phyloP scores from a whole-genome alignment of 2,797 vertebrate species.

The Chelon auratus region DNA sequence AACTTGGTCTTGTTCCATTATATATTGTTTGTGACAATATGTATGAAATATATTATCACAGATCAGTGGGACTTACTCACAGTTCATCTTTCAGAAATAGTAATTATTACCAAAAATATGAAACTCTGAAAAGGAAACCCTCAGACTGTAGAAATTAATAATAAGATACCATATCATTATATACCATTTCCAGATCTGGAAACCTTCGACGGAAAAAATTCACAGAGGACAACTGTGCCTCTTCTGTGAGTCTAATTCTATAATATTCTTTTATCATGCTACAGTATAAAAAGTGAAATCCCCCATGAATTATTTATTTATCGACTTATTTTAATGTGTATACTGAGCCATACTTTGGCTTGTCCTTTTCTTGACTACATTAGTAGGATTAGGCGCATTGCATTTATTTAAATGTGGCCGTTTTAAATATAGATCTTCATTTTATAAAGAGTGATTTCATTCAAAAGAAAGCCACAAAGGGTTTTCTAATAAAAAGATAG shows the following conservation, averaged over 20 bases:
- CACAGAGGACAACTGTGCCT: background rate
- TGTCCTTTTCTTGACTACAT: constrained; percentile 4
- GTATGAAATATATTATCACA: background rate
- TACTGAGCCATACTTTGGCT: background rate
- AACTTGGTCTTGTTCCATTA: background rate
- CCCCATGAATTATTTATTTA: background rate
- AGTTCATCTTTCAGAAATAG: background rate
- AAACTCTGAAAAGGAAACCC: background rate
- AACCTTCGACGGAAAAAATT: background rate
- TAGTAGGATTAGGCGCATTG: background rate
- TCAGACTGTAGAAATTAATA: background rate
- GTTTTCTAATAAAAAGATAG: background rate
- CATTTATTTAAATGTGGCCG: background rate
- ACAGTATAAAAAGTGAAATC: background rate
- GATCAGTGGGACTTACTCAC: background rate
- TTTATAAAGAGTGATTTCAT: background rate
- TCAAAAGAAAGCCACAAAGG: background rate
- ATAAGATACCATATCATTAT: background rate
- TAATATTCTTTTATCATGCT: constrained; percentile 9
- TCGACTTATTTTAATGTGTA: background rate
- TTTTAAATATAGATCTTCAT: background rate
- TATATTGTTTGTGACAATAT: background rate
- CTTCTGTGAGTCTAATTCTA: background rate
- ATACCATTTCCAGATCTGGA: background rate
- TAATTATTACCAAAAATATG: background rate